Evolutionary conservation across 2,888 invertebrate genomes (phyloP), one percentile per base, ranked within the genome.

Genomic region (Lagria hirta): DNA sequence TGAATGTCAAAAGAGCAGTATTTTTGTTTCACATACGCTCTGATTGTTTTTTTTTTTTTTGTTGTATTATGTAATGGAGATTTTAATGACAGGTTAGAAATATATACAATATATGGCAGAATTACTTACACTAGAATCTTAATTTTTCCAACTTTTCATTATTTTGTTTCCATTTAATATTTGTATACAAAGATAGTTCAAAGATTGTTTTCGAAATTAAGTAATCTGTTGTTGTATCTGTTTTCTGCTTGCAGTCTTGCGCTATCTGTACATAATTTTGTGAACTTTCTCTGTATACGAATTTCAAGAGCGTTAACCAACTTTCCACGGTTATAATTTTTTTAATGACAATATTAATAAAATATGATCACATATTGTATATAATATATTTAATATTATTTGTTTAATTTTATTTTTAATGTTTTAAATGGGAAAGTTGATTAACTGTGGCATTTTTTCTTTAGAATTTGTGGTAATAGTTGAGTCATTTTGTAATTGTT

Each of bases 11-110:
- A 45, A n/a, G n/a, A n/a, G n/a, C 40, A 55, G 45, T 49, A 50
- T 46, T 45, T 52, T 55, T 57, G 52, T 57, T 53, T 57, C 55
- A 55, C 52, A 57, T 53, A 55, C 50, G 38, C 55, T 51, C 52
- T 55, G 48, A 21, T 44, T 51, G 44, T 27, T 34, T 23, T 23
- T 22, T 35, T 37, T 38, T 47, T 46, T 49, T 42, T 34, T 11
- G n/a, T n/a, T n/a, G 17, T 36, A 20, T 36, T 29, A 23, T 23
- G n/a, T n/a, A n/a, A n/a, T n/a, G n/a, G n/a, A n/a, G n/a, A n/a
- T n/a, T n/a, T n/a, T 30, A 30, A 29, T 38, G 29, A 30, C 38
- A 30, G 22, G 16, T 37, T 28, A 35, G 38, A 38, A 38, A 16
- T 38, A 30, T 32, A 29, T 41, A 41, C 34, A 35, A 46, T 40